A percentile compares a stretch with the other conserved stretches of the same genome.
These are phyloP conservation scores for Catagonus wagneri DNA, from an alignment of 2,113 vertebrate genomes.

Conservation along the genomic window DNA sequence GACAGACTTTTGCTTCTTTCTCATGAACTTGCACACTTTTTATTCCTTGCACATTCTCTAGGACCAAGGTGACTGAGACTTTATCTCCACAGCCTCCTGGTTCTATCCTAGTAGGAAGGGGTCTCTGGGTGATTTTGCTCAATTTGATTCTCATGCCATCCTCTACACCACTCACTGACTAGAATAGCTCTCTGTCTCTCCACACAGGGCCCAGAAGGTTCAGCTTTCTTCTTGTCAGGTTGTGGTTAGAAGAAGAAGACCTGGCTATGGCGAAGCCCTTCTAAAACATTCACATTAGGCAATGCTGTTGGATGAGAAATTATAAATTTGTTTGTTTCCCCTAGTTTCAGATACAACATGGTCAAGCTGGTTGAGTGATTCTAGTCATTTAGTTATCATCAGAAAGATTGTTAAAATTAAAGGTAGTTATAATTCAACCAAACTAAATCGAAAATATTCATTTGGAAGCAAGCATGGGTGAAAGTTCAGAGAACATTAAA, in stretches of 20 bases:
- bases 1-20: not conserved
- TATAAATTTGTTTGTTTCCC: not conserved
- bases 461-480: not conserved
- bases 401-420: not conserved
- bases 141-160: not conserved
- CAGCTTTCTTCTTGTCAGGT: not conserved
- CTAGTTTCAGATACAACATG: not conserved
- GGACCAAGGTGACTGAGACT: not conserved
- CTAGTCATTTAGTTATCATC: not conserved
- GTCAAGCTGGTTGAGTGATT: not conserved
- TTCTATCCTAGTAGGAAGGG: not conserved
- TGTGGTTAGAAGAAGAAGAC: not conserved
- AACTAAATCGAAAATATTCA: not conserved
- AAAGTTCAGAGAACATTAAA: not conserved
- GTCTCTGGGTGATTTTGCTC: not conserved
- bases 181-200: not conserved
- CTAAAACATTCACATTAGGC: not conserved
- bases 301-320: not conserved
- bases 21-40: not conserved
- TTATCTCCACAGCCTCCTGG: not conserved
- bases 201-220: accelerated
- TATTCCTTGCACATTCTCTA: not conserved
- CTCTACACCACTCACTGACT: not conserved
- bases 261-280: not conserved
- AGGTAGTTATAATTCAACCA: not conserved